These are phyloP conservation scores for Hypotaenidia philippensis DNA, from an alignment of 2,797 vertebrate species.

Conservation along the genomic window DNA sequence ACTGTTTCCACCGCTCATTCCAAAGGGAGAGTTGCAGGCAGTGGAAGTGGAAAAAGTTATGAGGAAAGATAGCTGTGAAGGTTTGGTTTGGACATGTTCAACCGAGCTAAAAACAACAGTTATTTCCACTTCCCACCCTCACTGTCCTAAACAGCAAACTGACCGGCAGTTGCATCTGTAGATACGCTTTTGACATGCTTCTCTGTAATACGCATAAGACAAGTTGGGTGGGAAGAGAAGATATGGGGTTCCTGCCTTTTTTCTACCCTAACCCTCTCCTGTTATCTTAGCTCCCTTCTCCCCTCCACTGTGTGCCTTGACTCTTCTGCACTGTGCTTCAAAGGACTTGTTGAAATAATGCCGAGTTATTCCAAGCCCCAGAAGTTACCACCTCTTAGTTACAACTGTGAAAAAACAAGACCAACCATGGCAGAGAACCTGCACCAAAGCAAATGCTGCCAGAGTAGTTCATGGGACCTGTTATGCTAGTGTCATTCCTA, in stretches of 20 bases:
- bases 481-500: not conserved
- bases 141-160: not conserved
- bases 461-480: not conserved
- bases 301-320: accelerated
- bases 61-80: conserved; percentile 60
- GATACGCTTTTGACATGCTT: not conserved
- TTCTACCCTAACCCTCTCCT: not conserved
- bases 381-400: not conserved
- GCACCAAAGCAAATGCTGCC: not conserved
- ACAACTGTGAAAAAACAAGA: not conserved
- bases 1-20: conserved; percentile 68
- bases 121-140: conserved; percentile 63
- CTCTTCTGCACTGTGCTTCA: not conserved
- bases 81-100: conserved; percentile 52
- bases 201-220: not conserved
- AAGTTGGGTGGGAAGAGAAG: not conserved
- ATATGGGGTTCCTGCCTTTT: not conserved
- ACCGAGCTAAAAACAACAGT: not conserved
- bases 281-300: not conserved
- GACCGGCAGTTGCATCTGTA: not conserved
- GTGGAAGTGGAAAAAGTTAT: conserved; percentile 68
- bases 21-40: conserved; percentile 48
- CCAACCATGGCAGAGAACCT: not conserved
- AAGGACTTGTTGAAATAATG: not conserved
- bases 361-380: not conserved